Evolutionary conservation across 2,113 vertebrate species (phyloP), one percentile per base, ranked within the genome.

Genomic region (Pan paniscus): DNA sequence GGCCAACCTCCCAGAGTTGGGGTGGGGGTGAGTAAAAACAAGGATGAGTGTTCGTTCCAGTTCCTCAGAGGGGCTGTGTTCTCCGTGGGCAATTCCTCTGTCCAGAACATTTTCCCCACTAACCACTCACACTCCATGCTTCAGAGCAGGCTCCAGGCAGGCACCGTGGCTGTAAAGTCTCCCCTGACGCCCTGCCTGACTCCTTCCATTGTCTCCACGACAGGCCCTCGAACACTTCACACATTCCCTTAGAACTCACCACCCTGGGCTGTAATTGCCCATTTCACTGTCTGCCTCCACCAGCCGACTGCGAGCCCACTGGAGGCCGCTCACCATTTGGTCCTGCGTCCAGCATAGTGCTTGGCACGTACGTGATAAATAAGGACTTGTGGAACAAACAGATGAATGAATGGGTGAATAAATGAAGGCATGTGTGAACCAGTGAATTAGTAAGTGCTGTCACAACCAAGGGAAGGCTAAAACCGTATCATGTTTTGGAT

Each of bases 321-420:
- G 9, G 10, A 17, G 40, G 40, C 18, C 11, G 3, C 7, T n/a
- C 75, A 30, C 46, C 3, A 0, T 57, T 11, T 50, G 23, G 32
- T 40, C 89, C 84, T 9, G 0, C 1, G 0, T 10, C 50, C 68
- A 75, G 70, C 32, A 5, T 0, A 2, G 30, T 67, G 38, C 17
- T 30, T 12, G n/a, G 38, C 55, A 30, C 32, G 0, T 1, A 40
- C 5, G 46, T 9, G 23, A 68, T 83, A 43, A 43, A 70, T 10
- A 43, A 89, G 55, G 23, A n/a, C 7, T 2, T 6, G 1, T 0
- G n/a, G 67, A 40, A 10, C 9, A 10, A n/a, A 43, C 14, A 76
- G 48, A 22, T 16, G 30, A 40, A 1, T 27, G 46, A 67, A 40
- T 8, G 6, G 48, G 11, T 8, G 7, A 59, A 40, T 2, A 16